Evolutionary conservation across 2,888 invertebrate species (phyloP), one percentile per base, ranked within the genome.

Genomic region (Agriotes lineatus): DNA sequence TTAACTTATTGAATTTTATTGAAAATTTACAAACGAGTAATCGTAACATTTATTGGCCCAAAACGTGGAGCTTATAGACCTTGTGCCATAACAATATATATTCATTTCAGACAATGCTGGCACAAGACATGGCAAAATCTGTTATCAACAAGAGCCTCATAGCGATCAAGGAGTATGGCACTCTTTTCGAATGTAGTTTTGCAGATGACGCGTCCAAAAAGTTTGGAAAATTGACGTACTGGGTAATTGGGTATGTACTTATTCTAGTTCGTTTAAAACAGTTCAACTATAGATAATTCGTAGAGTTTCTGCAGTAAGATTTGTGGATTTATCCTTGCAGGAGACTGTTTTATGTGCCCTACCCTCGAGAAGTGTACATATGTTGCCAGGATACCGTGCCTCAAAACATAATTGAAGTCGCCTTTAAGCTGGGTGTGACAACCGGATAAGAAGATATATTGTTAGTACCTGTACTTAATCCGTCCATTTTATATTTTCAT

Each of bases 361-460:
- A 90, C 78, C 89, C 90, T 0, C 88, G 91, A 73, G 96, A 96
- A 81, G 85, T 96, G 9, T 97, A 94, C 79, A 88, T 96, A 42
- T 96, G 96, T 82, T 95, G 95, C 83, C 91, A 93, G 75, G 95
- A 96, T 71, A 91, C 91, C 20, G 88, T 93, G 10, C 94, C 96
- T 0, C 96, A 96, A 83, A 96, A 95, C 85, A 86, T 96, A 75
- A 90, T 96, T 0, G 96, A 97, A 87, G 88, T 96, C 78, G 95
- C 96, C 4, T 96, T 94, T 82, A 89, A 93, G 75, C 85, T 94
- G 2, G 86, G 90, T 86, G 60, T 89, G 86, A 78, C 77, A 86
- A 78, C 77, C 54, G 80, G 76, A 37, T 78, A 69, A 72, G 50
- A 16, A 9, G 14, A 62, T 54, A 30, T 18, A 35, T 35, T 19